These are phyloP conservation scores for Drosophila elegans DNA, from an alignment of 1,140 invertebrate species.

Conservation along the genomic window DNA sequence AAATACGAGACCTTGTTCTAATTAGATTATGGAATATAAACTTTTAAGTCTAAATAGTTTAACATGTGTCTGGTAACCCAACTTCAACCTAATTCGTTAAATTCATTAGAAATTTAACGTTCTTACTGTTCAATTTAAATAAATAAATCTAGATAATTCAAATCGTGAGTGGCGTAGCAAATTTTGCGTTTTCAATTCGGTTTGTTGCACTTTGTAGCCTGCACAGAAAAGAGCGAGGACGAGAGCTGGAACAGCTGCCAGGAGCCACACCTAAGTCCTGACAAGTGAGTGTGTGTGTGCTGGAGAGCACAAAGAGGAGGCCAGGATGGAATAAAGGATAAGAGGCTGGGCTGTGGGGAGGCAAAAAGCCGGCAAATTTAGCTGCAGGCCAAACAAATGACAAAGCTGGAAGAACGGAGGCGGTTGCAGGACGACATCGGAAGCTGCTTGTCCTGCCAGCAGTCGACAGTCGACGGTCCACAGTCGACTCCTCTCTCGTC, in stretches of 20 bases:
- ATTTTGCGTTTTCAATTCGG: conserved; percentile 71
- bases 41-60: too few relatives aligned
- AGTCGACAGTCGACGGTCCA: conserved; percentile 31
- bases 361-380: conserved; percentile 57
- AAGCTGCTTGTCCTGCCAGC: conserved; percentile 74
- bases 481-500: background rate
- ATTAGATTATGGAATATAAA: too few relatives aligned
- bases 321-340: conserved; percentile 16
- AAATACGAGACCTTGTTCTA: too few relatives aligned
- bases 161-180: conserved; percentile 27
- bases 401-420: conserved; percentile 57
- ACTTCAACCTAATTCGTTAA: too few relatives aligned
- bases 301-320: conserved; percentile 29
- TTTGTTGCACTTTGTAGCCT: conserved; percentile 78
- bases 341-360: background rate
- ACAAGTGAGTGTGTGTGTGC: conserved; percentile 23
- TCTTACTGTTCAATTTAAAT: too few relatives aligned
- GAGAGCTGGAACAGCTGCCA: conserved; percentile 69
- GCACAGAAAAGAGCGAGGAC: conserved; percentile 3
- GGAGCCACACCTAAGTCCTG: conserved; percentile 76
- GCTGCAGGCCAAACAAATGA: conserved; percentile 82
- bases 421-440: conserved; percentile 53
- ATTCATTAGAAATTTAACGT: too few relatives aligned
- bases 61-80: too few relatives aligned
- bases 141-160: conserved; percentile 7